Evolutionary conservation across 1,140 invertebrate species (phyloP).

Genomic region (Penaeus chinensis): DNA sequence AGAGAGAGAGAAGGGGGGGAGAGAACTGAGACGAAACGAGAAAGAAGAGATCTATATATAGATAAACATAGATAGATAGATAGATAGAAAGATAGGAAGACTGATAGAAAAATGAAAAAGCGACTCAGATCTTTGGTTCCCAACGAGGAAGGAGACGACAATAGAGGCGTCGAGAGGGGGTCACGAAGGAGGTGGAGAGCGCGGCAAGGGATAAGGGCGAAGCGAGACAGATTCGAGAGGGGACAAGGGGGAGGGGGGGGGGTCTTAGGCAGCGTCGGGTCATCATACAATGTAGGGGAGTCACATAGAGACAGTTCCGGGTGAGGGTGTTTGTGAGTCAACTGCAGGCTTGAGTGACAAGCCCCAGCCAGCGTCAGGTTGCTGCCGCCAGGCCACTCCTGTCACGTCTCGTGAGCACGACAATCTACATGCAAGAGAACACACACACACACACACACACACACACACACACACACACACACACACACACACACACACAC

Average conservation of each 20-base stretch:
- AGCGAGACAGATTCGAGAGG: neutral
- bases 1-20: no score
- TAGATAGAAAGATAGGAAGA: no score
- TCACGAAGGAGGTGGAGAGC: neutral
- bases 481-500: no score
- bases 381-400: neutral
- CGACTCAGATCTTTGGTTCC: no score
- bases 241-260: neutral
- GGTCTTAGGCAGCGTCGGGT: slow-evolving; percentile 1
- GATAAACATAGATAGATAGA: no score
- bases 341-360: slow-evolving; percentile 25
- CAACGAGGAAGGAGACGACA: neutral
- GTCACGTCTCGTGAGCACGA: slow-evolving; percentile 22
- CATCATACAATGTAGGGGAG: neutral
- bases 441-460: no score
- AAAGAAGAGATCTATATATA: no score
- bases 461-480: no score
- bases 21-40: no score
- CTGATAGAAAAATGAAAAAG: no score
- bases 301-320: slow-evolving; percentile 12
- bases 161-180: neutral
- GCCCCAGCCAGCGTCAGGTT: slow-evolving; percentile 16
- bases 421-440: neutral
- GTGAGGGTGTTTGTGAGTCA: slow-evolving; percentile 23
- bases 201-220: neutral